These are phyloP conservation scores for Passer montanus DNA, from an alignment of 2,113 vertebrate species.

Conservation along the genomic window DNA sequence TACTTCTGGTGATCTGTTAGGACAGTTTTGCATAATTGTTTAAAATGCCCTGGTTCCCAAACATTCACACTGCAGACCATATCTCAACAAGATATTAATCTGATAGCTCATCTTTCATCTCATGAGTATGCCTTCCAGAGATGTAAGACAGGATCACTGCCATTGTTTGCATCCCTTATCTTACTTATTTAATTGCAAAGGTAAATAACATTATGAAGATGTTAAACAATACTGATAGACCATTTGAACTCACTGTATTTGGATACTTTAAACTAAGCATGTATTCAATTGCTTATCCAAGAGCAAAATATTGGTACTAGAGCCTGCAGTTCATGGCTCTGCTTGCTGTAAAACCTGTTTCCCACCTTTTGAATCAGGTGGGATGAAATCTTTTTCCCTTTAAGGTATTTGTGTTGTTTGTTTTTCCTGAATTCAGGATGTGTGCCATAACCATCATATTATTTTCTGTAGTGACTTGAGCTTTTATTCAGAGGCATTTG, in stretches of 20 bases:
- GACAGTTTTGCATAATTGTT: not conserved
- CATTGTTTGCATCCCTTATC: conserved; percentile 15
- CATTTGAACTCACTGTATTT: not conserved
- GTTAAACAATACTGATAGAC: not conserved
- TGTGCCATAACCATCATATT: not conserved
- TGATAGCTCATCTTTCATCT: not conserved
- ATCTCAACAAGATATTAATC: not conserved
- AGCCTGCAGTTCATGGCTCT: not conserved
- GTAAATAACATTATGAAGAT: conserved; percentile 21
- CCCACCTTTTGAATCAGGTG: not conserved
- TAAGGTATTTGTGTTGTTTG: not conserved
- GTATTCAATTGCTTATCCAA: not conserved
- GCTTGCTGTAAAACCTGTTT: not conserved
- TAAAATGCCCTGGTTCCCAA: not conserved
- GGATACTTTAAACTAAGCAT: not conserved
- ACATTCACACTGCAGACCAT: accelerated
- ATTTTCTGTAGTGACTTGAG: not conserved
- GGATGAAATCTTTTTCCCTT: not conserved
- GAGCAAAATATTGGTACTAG: not conserved
- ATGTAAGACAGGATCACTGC: not conserved
- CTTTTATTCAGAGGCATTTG: not conserved
- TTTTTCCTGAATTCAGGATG: not conserved
- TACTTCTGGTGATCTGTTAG: not conserved
- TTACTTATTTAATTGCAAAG: conserved; percentile 18
- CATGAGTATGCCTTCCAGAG: not conserved